Evolutionary conservation across 1,140 invertebrate genomes (phyloP), one percentile per base, ranked within the genome.

Genomic region (Drosophila busckii): DNA sequence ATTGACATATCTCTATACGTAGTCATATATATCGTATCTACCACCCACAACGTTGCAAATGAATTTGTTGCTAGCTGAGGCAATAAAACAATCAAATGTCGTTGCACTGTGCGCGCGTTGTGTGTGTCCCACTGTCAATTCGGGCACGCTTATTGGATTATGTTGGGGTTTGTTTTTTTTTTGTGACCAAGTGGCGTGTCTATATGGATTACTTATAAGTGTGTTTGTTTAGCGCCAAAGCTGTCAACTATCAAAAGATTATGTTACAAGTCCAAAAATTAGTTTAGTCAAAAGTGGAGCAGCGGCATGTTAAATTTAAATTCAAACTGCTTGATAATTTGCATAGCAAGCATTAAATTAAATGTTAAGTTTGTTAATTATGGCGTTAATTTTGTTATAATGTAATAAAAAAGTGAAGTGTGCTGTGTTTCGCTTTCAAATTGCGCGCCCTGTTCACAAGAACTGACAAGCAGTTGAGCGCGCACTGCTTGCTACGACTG

Each of bases 71-170:
- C 25, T 40, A 41, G 62, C 62, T 69, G 75, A 80, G 75, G 75
- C 75, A 80, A 69, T 82, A 80, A 66, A 82, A 45, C 64, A 80
- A 70, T 73, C 45, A 66, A 38, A 66, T 82, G 64, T 66, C 64
- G 40, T 70, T 62, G 52, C 42, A 67, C 41, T 37, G 26, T 15
- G 15, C 41, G 26, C 29, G 13, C 12, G 38, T 12, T 23, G 37
- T 20, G 38, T 25, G 42, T 34, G 48, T 19, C 15, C 29, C 40
- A 44, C n/a, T 20, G 53, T 15, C 44, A 48, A 35, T 55, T 59
- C 2, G 20, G 71, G 54, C 42, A 25, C 28, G 9, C 75, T 82
- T 80, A 80, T 82, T 80, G 75, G 75, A 80, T 80, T 80, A 80
- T 73, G 70, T 10, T 29, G 26, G 37, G 23, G 53, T 40, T 7